Conservation (phyloP, 1,140 invertebrate genomes). For the Anthonomus grandis region DNA sequence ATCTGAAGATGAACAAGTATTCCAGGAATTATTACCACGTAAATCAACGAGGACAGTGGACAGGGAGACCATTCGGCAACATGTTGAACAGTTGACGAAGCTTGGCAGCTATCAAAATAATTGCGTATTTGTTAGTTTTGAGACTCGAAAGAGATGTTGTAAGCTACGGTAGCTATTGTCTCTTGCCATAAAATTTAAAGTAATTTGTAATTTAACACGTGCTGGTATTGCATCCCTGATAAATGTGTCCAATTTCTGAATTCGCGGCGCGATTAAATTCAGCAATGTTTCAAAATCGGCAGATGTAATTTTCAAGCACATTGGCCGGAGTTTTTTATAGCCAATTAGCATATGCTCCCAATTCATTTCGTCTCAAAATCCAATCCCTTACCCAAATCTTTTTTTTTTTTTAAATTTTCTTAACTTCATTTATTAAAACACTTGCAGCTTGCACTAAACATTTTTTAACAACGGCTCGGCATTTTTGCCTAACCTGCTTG, state of each 20-base stretch:
- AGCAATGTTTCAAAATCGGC: constrained; percentile 18
- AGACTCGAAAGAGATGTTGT: constrained; percentile 5
- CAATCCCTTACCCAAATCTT: not conserved
- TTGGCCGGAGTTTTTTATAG: constrained; percentile 15
- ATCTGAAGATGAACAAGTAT: not conserved
- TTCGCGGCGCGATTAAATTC: too few relatives aligned
- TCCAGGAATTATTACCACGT: not conserved
- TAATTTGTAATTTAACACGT: constrained; percentile 17
- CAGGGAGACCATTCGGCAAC: not conserved
- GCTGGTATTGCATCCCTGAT: too few relatives aligned
- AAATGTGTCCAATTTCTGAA: too few relatives aligned
- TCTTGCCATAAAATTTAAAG: constrained; percentile 16
- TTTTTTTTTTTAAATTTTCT: not conserved
- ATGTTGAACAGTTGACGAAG: not conserved
- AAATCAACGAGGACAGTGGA: not conserved
- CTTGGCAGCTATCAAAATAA: not conserved
- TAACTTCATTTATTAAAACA: not conserved
- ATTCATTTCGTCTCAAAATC: too few relatives aligned
- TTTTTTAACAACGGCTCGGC: not conserved
- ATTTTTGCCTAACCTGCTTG: not conserved
- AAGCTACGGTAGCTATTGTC: constrained; percentile 5
- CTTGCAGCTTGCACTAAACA: not conserved
- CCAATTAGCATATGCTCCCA: too few relatives aligned
- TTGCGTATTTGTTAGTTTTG: not conserved
- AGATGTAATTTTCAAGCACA: constrained; percentile 19